Evolutionary conservation across 2,888 invertebrate species (phyloP), one percentile per base, ranked within the genome.

Genomic region (Steinernema scapterisci): DNA sequence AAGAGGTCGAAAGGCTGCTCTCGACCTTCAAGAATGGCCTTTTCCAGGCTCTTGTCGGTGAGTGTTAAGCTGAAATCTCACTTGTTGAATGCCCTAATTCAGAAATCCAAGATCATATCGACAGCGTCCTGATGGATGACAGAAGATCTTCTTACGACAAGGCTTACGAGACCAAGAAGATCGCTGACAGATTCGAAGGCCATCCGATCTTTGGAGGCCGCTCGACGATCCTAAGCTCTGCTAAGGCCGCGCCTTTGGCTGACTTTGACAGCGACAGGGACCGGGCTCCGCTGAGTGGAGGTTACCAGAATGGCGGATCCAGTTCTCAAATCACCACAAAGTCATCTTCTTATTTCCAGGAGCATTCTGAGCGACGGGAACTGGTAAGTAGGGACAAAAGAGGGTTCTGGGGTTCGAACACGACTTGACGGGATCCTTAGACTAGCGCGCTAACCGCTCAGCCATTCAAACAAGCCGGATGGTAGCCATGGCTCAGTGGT

Each of bases 61-160:
- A 73, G 75, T 72, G n/a, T n/a, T n/a, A n/a, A n/a, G n/a, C n/a
- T n/a, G n/a, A n/a, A n/a, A n/a, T n/a, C n/a, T n/a, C n/a, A n/a
- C n/a, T n/a, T n/a, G n/a, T n/a, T n/a, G n/a, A n/a, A n/a, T n/a
- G n/a, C n/a, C n/a, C n/a, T n/a, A n/a, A n/a, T 85, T 23, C 86
- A 90, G 97, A 97, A 91, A 96, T 97, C 88, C 97, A 97, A 91
- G 97, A 97, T 90, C 97, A 97, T 90, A 97, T 97, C 90, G 97
- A 97, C 90, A 91, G 95, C 87, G 97, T 97, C 75, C 91, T 97
- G 82, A 91, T 97, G 88, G 96, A 97, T 90, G 95, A 96, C 89
- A 93, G 92, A 78, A 96, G 96, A 90, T 93, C 94, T 72, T 27
- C 63, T n/a, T 63, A 27, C 63, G 63, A 63, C 16, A 63, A 63